Evolutionary conservation across 2,888 invertebrate species (phyloP), one percentile per base, ranked within the genome.

Genomic region (Poecilus cupreus): DNA sequence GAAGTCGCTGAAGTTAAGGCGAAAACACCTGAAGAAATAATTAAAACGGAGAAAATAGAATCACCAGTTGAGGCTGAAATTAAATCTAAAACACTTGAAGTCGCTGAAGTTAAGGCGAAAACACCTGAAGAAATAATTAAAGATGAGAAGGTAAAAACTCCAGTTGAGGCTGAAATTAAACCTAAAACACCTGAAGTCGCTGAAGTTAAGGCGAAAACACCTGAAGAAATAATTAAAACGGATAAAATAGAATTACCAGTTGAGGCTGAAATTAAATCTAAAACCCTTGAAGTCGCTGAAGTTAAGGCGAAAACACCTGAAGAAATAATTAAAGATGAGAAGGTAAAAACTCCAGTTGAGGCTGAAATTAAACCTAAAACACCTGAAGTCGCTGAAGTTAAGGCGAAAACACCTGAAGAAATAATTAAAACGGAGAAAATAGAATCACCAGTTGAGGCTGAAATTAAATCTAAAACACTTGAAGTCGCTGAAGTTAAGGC

Each of bases 131-230:
- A 32, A 32, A 6, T 32, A 32, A 32, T 32, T 2, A 3, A 2
- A 32, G 32, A 32, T 5, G 32, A 5, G 32, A 32, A 60, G 8
- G 1, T 2, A 74, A 77, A 46, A 70, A 51, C 26, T 6, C 82
- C 80, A 72, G 76, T 75, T n/a, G n/a, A 46, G 10, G 82, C 83
- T 37, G 81, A 82, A 80, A 46, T 46, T 46, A 70, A 76, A 54
- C 72, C 81, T 37, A 76, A 39, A 16, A 11, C 16, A 2, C 10
- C 16, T 20, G 16, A 78, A 26, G 20, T 20, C 1, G 68, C 49
- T 10, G 54, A 74, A 32, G 8, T 32, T 51, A 68, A 11, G 18
- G 10, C 5, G 4, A 1, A 13, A 57, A 57, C 11, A 11, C 5
- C 16, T 1, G 13, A 57, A 57, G 57, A 57, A 60, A 57, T 46